These are phyloP conservation scores for Blastomussa wellsi DNA, from an alignment of 92 coral and sea anemone genomes.

Conservation along the genomic window DNA sequence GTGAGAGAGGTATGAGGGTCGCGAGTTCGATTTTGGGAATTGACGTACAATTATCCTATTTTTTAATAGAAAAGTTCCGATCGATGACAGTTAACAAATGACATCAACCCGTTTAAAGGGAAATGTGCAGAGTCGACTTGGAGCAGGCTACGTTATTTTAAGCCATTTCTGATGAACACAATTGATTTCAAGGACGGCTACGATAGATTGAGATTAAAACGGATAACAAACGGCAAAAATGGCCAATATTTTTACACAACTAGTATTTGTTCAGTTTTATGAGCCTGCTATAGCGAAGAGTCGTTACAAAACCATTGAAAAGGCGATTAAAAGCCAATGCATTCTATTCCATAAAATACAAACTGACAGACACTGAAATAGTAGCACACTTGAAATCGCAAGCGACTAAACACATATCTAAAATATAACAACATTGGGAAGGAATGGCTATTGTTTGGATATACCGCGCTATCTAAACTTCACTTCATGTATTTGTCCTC, in stretches of 20 bases:
- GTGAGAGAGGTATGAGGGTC: no score
- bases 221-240: neutral
- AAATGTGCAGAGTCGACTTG: no score
- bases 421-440: neutral
- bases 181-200: no score
- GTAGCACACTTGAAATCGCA: neutral
- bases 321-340: neutral
- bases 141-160: no score
- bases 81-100: no score
- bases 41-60: no score
- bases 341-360: neutral
- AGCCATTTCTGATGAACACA: no score
- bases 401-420: neutral
- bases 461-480: neutral
- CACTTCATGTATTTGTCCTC: conserved; percentile 97
- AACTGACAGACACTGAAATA: conserved; percentile 1
- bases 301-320: neutral
- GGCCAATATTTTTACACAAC: neutral
- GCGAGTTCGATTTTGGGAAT: no score
- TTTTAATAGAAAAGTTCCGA: no score
- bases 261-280: neutral
- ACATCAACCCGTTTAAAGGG: no score
- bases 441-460: neutral
- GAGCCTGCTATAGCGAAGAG: neutral
- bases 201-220: neutral